These are phyloP conservation scores for Diadumene lineata DNA, from an alignment of 92 coral and sea anemone genomes.

Conservation along the genomic window DNA sequence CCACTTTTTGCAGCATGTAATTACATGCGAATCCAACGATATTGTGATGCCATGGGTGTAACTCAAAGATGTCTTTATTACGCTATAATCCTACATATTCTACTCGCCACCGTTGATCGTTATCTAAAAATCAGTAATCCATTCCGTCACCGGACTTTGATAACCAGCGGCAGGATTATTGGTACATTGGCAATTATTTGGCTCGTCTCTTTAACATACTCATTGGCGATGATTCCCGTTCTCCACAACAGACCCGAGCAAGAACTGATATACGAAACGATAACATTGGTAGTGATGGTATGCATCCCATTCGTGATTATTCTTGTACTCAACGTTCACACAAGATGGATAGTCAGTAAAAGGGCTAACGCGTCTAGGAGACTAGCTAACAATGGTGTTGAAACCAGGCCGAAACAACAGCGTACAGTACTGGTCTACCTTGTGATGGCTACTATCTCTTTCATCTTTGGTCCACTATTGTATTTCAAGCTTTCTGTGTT, in stretches of 20 bases:
- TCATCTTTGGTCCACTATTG: slow-evolving; percentile 70
- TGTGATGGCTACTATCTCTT: slow-evolving; percentile 52
- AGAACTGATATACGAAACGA: slow-evolving; percentile 20
- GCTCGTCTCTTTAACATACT: slow-evolving; percentile 53
- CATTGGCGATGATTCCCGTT: slow-evolving; percentile 44
- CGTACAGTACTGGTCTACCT: slow-evolving; percentile 52
- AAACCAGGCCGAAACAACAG: slow-evolving; percentile 3
- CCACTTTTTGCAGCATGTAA: slow-evolving; percentile 68
- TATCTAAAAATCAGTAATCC: slow-evolving; percentile 69
- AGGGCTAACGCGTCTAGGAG: slow-evolving; percentile 32
- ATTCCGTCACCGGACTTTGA: slow-evolving; percentile 43
- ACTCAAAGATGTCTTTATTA: slow-evolving; percentile 66
- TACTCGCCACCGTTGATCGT: slow-evolving; percentile 74
- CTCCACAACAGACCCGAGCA: slow-evolving; percentile 41
- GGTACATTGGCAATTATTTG: slow-evolving; percentile 47
- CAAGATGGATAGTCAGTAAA: slow-evolving; percentile 49
- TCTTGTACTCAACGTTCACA: slow-evolving; percentile 44
- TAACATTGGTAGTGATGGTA: slow-evolving; percentile 42
- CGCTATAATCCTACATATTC: slow-evolving; percentile 70
- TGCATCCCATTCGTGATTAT: slow-evolving; percentile 57
- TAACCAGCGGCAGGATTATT: slow-evolving; percentile 57
- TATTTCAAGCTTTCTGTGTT: slow-evolving; percentile 51
- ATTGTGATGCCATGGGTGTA: slow-evolving; percentile 63
- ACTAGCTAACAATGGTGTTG: not conserved
- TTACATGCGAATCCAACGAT: not conserved